phyloP scores from a whole-genome alignment of 2,113 vertebrate genomes.

The Rhinoptilus africanus region DNA sequence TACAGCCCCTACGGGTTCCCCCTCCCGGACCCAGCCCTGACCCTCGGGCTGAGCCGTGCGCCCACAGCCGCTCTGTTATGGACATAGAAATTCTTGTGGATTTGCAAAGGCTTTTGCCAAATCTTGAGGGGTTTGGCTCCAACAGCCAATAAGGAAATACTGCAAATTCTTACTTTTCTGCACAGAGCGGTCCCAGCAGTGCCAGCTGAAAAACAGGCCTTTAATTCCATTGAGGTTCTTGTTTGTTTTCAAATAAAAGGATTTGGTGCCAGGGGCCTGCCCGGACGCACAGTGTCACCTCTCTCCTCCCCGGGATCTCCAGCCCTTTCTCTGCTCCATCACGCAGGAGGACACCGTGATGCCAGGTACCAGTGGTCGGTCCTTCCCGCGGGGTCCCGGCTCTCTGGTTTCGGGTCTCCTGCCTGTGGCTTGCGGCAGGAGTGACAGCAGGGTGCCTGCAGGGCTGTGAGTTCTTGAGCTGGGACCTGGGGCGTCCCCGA shows the following conservation, averaged over 20 bases:
- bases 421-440: neutral
- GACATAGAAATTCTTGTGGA: neutral
- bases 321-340: neutral
- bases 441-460: neutral
- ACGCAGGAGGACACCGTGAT: neutral
- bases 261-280: neutral
- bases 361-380: neutral
- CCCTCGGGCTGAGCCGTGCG: neutral
- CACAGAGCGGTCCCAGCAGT: neutral
- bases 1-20: neutral
- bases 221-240: neutral
- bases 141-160: neutral
- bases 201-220: neutral
- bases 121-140: neutral
- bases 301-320: neutral
- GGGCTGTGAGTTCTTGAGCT: neutral
- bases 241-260: neutral
- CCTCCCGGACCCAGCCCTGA: neutral
- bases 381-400: fast-evolving
- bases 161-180: neutral
- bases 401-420: neutral
- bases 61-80: neutral
- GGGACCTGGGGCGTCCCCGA: neutral
- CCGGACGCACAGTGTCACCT: neutral
- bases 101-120: neutral